Percentiles rank a stretch among this genome's conserved stretches.
Evolutionary conservation across 2,113 vertebrate species (phyloP).

Genomic region (Labrus mixtus): DNA sequence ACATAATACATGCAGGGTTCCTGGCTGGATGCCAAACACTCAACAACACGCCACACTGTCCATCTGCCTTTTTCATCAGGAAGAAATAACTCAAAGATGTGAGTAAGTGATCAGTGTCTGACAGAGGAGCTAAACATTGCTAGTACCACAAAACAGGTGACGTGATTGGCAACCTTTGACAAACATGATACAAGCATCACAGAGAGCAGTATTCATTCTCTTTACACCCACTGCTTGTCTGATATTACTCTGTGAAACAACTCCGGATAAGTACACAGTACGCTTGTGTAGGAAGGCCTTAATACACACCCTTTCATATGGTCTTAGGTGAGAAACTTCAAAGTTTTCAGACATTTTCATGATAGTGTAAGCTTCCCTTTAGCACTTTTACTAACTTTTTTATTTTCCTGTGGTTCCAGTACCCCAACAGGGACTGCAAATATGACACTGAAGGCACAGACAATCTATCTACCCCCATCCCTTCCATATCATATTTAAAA

Average conservation of each 20-base stretch:
- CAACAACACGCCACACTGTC: slow-evolving; percentile 59
- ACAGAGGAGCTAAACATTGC: slow-evolving; percentile 13
- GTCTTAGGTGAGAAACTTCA: background rate
- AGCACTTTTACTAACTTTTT: background rate
- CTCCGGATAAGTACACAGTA: background rate
- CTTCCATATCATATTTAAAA: background rate
- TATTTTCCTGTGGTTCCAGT: background rate
- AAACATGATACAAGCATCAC: background rate
- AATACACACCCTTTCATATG: background rate
- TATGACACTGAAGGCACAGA: too few relatives aligned
- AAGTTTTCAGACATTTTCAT: background rate
- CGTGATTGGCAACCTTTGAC: background rate
- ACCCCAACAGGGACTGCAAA: too few relatives aligned
- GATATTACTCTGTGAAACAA: background rate
- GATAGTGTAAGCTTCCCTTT: background rate
- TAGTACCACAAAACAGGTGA: background rate
- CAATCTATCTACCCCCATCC: too few relatives aligned
- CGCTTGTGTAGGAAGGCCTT: background rate
- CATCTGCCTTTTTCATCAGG: slow-evolving; percentile 57
- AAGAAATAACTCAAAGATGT: slow-evolving; percentile 30
- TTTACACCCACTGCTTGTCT: background rate
- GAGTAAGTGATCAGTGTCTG: slow-evolving; percentile 17
- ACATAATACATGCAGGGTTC: slow-evolving; percentile 59
- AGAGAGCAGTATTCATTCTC: background rate
- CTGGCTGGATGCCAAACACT: slow-evolving; percentile 65